Base-by-base conservation (phyloP, 2,888 invertebrate species). In the Drosophila antonietae region DNA sequence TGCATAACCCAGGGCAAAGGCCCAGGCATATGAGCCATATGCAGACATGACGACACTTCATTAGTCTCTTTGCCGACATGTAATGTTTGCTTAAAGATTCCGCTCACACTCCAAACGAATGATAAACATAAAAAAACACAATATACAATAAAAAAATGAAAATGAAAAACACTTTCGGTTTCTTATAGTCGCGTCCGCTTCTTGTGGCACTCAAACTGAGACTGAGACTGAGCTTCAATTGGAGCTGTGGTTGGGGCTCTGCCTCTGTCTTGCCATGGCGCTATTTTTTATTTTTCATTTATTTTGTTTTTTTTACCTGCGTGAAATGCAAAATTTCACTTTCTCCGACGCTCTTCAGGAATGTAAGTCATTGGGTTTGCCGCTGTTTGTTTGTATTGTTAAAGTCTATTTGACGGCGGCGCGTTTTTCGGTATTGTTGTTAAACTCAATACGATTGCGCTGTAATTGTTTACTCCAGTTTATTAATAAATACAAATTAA, bases 311-410 rank as follows among this genome's bases (percentile, higher is more conserved):
- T 49, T 67, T 62, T 63, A 72, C 67, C 73, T 64, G 68, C 73
- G 72, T 80, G 74, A 90, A 90, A 90, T 90, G 84, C 87, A 80
- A 90, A 90, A 81, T 90, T 84, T 89, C 87, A 89, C 89, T 89
- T 89, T 89, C 89, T 88, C 90, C 77, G 67, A 59, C 72, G 59
- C 63, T 79, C 68, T 70, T 64, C 43, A 74, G 63, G 44, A 83
- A 84, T 84, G 85, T 84, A 84, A 84, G 84, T 87, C 84, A 84
- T 84, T 84, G 89, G 89, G 83, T 75, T 81, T 84, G 65, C 47
- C 58, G 51, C n/a, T 57, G 55, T 64, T 68, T 68, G 61, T 49
- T 43, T 18, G 53, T 15, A 23, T 53, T 53, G 52, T 57, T 59
- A 39, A 44, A 23, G 75, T 44, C 44, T 55, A 57, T 18, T 49